These are phyloP conservation scores for Pachycephala philippinensis DNA, from an alignment of 2,113 vertebrate genomes.

Conservation along the genomic window DNA sequence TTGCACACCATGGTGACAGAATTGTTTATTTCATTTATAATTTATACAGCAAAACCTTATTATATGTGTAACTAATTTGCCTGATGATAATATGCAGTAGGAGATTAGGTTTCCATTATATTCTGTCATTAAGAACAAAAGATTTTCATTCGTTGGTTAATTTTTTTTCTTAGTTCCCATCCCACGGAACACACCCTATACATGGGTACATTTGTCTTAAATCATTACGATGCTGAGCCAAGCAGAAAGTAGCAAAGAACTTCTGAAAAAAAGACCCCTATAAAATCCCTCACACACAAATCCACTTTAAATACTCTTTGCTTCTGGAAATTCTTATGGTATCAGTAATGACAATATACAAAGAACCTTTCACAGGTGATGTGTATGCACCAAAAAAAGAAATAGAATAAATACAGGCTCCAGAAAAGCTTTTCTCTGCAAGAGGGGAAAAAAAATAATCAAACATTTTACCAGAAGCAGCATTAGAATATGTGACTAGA, in stretches of 20 bases:
- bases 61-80: conserved; percentile 82
- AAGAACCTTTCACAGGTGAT: neutral
- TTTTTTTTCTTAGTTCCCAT: conserved; percentile 49
- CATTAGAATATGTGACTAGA: conserved; percentile 33
- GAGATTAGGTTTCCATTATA: conserved; percentile 73
- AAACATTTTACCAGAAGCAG: conserved; percentile 26
- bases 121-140: conserved; percentile 73
- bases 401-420: conserved; percentile 36
- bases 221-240: neutral
- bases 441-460: neutral
- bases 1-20: conserved; percentile 75
- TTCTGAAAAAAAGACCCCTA: neutral
- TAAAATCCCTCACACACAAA: neutral
- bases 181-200: neutral
- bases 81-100: conserved; percentile 73
- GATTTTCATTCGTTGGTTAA: conserved; percentile 52
- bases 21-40: conserved; percentile 84
- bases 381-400: neutral
- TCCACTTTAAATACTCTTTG: neutral
- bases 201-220: neutral
- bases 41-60: conserved; percentile 80
- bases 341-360: neutral
- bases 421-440: conserved; percentile 12
- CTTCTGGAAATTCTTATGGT: neutral
- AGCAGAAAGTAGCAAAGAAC: conserved; percentile 13